Evolutionary conservation across 1,140 invertebrate genomes (phyloP), one percentile per base, ranked within the genome.

Genomic region (Anadara kagoshimensis): DNA sequence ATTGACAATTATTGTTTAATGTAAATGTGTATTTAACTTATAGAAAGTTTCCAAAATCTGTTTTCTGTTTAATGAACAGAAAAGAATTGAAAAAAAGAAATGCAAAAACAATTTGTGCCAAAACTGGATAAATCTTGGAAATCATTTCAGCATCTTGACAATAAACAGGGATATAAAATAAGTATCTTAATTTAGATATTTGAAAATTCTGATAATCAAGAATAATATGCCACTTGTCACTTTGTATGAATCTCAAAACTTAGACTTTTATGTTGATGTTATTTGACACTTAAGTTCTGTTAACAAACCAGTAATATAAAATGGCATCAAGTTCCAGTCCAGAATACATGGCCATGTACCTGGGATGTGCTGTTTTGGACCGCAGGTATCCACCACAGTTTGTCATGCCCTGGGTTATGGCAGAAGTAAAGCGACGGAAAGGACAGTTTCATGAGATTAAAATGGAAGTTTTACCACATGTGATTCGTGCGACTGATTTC

Each of bases 361-460:
- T 87, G 44, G 86, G 86, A 1, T 79, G 69, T 43, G 69, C 83
- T 14, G 41, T 66, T 7, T 74, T 87, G 66, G 80, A 87, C 45
- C 68, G 84, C 20, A 70, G 85, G 16, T 89, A 89, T 71, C 87
- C 88, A 18, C 78, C 81, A 3, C 85, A 87, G 59, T 83, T 83
- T 49, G 87, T 89, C 68, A 83, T 90, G 74, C 88, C 88, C n/a
- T 90, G 89, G 89, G 83, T 89, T 22, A 85, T 90, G 78, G 84
- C 86, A 20, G 89, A 90, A 76, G 83, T 90, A 0, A 84, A 83
- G 61, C 75, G 85, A n/a, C 79, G 83, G 74, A 82, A 79, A 20
- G 78, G 85, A 14, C 72, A 73, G 1, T 81, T 84, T 47, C 80
- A 74, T 57, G 81, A 84, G 59, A 82, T 87, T 8, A 79, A 78